Percentiles rank a stretch among this genome's conserved stretches.
phyloP scores from a whole-genome alignment of 2,113 vertebrate species.

The Platysternon megacephalum region DNA sequence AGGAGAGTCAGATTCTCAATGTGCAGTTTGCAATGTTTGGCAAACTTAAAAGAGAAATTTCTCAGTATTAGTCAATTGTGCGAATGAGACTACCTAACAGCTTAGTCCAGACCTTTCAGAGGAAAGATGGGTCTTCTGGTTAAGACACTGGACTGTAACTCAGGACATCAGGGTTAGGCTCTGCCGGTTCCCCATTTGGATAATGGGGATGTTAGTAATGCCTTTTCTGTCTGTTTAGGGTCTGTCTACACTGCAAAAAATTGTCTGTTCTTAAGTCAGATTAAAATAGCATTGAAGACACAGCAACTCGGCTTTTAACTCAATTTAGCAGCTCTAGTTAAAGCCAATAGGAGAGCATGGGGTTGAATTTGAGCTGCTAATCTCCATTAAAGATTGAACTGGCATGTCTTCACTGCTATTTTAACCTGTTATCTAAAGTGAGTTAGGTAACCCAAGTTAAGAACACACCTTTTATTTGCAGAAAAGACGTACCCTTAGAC shows the following conservation, averaged over 20 bases:
- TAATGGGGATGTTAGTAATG: background rate
- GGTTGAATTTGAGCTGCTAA: background rate
- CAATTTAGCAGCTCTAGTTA: background rate
- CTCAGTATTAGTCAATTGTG: background rate
- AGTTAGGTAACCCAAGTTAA: background rate
- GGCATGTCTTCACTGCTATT: background rate
- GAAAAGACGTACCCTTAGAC: background rate
- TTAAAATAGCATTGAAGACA: background rate
- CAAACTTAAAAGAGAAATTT: background rate
- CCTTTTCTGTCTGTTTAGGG: background rate
- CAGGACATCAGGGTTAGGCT: accelerated
- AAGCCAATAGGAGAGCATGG: background rate
- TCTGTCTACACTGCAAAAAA: background rate
- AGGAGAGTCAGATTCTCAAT: no score
- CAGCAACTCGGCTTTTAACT: background rate
- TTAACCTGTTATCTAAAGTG: background rate
- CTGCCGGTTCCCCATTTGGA: background rate
- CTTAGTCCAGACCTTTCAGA: background rate
- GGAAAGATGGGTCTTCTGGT: background rate
- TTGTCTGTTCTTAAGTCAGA: background rate
- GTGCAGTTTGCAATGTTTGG: background rate
- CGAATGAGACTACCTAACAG: background rate
- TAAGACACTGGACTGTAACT: background rate
- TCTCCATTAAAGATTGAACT: background rate
- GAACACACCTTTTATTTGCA: background rate